Base-by-base conservation (phyloP, 2,888 invertebrate genomes). In the Magallana nippona region DNA sequence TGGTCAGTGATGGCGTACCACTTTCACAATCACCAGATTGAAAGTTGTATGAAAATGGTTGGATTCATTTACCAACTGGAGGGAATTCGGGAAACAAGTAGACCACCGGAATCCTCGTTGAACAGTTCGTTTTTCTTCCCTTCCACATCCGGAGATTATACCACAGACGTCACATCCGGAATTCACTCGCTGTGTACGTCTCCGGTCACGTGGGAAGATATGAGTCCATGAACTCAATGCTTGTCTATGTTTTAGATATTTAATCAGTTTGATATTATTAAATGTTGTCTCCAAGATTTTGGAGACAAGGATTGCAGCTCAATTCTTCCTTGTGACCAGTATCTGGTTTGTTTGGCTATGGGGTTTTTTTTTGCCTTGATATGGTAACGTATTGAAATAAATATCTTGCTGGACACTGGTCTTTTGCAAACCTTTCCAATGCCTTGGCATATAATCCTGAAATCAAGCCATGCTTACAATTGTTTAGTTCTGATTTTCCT, bases 1-100 rank as follows among this genome's bases (percentile, higher is more conserved):
- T 90, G 90, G 90, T 85, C 88, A 3, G 82, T 90, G 3, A 86
- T 90, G 87, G 89, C 88, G 10, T 89, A 88, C 60, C 87, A 90
- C 78, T 90, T 88, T 80, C 87, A 87, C 11, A 87, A 89, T 79
- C 78, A 88, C 81, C 89, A 88, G 56, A 90, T 90, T 57, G 86
- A 86, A 62, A 90, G 90, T 79, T 89, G 89, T 82, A 82, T 86
- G 27, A 90, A 88, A 83, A 90, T 90, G 89, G 87, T 90, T 22
- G 86, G 87, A 27, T 90, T 90, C 78, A 90, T 90, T 27, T 88
- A 88, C 78, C 87, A 87, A 22, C 84, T 89, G n/a, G 85, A 86
- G 2, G 90, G 89, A 15, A 83, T 90, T 15, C 81, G 83, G 17
- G 22, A 13, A 15, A 71, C n/a, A 71, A 17, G n/a, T 22, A 81